phyloP scores from a whole-genome alignment of 2,888 invertebrate genomes.

The Crepidodera aurea region DNA sequence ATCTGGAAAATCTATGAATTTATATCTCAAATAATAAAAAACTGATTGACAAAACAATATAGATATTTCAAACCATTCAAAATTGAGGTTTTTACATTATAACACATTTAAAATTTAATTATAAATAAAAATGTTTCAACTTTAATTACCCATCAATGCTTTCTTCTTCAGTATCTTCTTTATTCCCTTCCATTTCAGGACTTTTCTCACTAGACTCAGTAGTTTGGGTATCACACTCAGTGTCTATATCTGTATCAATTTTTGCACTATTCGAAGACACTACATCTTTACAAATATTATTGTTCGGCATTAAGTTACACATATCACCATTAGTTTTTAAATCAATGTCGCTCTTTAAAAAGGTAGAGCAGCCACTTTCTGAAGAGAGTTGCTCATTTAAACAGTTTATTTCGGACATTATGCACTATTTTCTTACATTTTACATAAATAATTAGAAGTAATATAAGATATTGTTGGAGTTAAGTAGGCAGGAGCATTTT shows the following conservation, averaged over 20 bases:
- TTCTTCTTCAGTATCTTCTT: slow-evolving; percentile 30
- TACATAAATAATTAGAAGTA: slow-evolving; percentile 20
- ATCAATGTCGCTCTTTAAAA: slow-evolving; percentile 31
- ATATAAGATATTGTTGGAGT: slow-evolving; percentile 7
- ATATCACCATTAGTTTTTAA: slow-evolving; percentile 48
- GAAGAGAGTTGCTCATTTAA: slow-evolving; percentile 34
- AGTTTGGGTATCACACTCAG: slow-evolving; percentile 34
- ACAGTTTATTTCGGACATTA: slow-evolving; percentile 41
- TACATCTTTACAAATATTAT: slow-evolving; percentile 55
- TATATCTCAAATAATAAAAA: too few relatives aligned
- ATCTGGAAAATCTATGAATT: too few relatives aligned
- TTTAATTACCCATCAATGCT: slow-evolving; percentile 23
- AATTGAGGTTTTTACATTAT: too few relatives aligned
- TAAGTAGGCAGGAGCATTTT: slow-evolving; percentile 47
- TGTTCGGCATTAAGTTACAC: slow-evolving; percentile 54
- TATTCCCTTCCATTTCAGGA: slow-evolving; percentile 29
- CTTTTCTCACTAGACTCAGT: slow-evolving; percentile 30
- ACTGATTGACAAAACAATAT: too few relatives aligned
- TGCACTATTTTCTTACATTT: slow-evolving; percentile 36
- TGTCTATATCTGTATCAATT: slow-evolving; percentile 29
- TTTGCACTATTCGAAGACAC: slow-evolving; percentile 41
- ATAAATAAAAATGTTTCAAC: background rate
- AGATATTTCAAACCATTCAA: too few relatives aligned
- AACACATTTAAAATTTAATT: too few relatives aligned
- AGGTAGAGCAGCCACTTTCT: slow-evolving; percentile 33